phyloP scores from a whole-genome alignment of 1,140 invertebrate species.

The Trinorchestia longiramus region DNA sequence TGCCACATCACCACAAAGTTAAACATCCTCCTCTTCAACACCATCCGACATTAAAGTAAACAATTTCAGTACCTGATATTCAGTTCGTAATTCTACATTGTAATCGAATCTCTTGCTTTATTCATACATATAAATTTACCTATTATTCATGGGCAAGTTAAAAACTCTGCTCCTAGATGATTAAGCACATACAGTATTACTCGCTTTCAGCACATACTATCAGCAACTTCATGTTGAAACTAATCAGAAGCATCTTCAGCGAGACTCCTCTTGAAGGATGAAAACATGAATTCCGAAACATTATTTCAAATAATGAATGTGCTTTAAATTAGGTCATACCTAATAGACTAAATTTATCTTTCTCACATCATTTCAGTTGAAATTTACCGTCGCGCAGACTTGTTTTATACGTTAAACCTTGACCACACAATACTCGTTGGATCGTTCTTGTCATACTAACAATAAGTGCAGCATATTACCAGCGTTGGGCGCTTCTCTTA shows the following conservation, averaged over 20 bases:
- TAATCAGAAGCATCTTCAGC: not conserved
- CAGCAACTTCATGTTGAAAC: not conserved
- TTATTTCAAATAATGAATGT: not conserved
- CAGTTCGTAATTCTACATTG: not conserved
- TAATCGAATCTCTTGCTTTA: not conserved
- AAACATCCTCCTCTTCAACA: conserved; percentile 47
- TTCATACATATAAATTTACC: not conserved
- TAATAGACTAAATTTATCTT: not conserved
- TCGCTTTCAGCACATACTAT: not conserved
- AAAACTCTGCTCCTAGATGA: not conserved
- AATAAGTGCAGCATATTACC: no score
- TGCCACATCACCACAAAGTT: conserved; percentile 19
- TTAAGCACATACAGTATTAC: not conserved
- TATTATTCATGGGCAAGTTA: not conserved
- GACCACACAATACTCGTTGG: not conserved
- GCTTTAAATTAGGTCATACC: not conserved
- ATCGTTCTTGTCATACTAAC: not conserved
- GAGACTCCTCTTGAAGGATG: not conserved
- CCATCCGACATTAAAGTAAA: conserved; percentile 37
- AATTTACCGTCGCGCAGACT: not conserved
- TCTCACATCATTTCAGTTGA: not conserved
- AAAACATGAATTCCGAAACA: not conserved
- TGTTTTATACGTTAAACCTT: not conserved
- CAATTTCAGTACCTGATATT: not conserved
- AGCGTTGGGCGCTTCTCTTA: not conserved